A percentile compares a stretch with the other conserved stretches of the same genome.
Conservation (phyloP, 2,888 invertebrate genomes). For the Gymnosoma rotundatum region DNA sequence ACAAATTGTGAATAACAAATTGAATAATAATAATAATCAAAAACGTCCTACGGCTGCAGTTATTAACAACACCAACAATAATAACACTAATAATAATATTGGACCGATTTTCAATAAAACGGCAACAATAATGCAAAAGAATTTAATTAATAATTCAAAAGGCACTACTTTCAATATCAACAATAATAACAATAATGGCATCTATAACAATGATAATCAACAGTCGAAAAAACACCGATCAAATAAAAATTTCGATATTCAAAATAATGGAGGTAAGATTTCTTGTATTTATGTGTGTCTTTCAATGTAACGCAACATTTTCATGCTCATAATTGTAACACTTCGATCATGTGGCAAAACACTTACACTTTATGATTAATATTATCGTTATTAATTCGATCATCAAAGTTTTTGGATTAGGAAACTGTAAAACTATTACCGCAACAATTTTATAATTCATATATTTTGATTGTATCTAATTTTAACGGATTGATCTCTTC, state of each 20-base stretch:
- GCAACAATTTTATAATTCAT: too few relatives aligned
- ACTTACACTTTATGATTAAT: too few relatives aligned
- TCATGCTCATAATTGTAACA: too few relatives aligned
- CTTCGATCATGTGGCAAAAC: too few relatives aligned
- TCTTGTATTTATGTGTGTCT: too few relatives aligned
- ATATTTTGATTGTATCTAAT: too few relatives aligned
- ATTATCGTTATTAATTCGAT: too few relatives aligned
- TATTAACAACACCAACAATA: conserved; percentile 70
- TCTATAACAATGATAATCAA: conserved; percentile 45
- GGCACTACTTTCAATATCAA: conserved; percentile 32
- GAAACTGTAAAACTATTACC: too few relatives aligned
- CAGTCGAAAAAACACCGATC: conserved; percentile 46
- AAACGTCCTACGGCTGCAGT: conserved; percentile 60
- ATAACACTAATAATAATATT: conserved; percentile 39
- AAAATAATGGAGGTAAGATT: conserved; percentile 59
- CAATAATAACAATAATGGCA: conserved; percentile 21
- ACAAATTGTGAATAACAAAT: conserved; percentile 29
- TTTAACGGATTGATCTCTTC: too few relatives aligned
- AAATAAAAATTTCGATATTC: conserved; percentile 58
- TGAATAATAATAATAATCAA: conserved; percentile 57
- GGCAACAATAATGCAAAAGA: conserved; percentile 60
- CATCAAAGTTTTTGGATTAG: too few relatives aligned
- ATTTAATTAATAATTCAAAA: conserved; percentile 55
- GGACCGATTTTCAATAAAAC: conserved; percentile 38
- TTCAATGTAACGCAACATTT: too few relatives aligned